Percentiles rank a stretch among this genome's conserved stretches.
Evolutionary conservation across 2,113 vertebrate species (phyloP).

Genomic region (Drymodes brunneopygia): DNA sequence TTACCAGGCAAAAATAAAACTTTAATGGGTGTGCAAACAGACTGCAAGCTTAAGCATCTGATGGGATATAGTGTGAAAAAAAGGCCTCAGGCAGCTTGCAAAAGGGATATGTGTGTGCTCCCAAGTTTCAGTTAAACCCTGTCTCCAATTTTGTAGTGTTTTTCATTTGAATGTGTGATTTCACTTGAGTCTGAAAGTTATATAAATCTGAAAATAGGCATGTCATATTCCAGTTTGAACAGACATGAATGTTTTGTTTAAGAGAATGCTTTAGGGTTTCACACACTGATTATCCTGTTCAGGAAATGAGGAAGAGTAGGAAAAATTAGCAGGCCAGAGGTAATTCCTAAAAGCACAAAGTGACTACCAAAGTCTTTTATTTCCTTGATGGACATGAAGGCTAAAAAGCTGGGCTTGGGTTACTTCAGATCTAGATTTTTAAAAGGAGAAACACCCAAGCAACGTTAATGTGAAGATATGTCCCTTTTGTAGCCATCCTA

Average conservation of each 20-base stretch:
- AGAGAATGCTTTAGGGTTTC: neutral
- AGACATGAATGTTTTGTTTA: neutral
- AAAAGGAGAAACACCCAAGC: neutral
- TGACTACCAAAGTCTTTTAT: neutral
- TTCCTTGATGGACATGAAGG: neutral
- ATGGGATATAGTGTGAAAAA: neutral
- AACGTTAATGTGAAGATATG: rapidly evolving
- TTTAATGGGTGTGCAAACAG: neutral
- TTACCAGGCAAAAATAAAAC: neutral
- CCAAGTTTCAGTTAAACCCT: neutral
- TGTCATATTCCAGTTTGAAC: neutral
- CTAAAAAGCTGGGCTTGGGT: neutral
- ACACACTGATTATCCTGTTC: neutral
- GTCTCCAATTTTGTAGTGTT: neutral
- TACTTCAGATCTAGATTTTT: neutral
- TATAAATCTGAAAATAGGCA: conserved; percentile 5
- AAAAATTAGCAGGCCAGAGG: neutral
- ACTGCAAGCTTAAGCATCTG: neutral
- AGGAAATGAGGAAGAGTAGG: neutral
- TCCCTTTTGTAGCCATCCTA: neutral
- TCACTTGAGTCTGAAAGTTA: neutral
- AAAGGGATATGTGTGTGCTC: neutral
- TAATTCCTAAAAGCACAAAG: neutral
- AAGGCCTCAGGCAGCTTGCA: neutral
- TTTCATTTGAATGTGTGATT: conserved; percentile 37